Conservation (phyloP, 2,797 vertebrate genomes). For the Gadopsis bispinosus region DNA sequence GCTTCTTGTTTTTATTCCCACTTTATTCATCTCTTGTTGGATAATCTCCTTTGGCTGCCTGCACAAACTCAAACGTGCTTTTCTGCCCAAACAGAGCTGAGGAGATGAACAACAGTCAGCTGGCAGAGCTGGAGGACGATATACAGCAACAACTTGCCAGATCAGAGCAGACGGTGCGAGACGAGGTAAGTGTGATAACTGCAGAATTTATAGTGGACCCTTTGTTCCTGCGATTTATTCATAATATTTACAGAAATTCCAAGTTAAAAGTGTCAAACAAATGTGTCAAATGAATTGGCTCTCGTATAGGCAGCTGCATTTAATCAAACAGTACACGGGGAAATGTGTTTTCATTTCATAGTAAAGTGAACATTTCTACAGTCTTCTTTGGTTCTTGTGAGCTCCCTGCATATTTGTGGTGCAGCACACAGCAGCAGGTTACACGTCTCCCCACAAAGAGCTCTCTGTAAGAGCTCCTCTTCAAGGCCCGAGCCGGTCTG, state of each 20-base stretch:
- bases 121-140: slow-evolving; percentile 85
- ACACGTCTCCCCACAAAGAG: slow-evolving; percentile 71
- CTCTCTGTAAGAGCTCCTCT: slow-evolving; percentile 74
- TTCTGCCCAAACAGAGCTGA: slow-evolving; percentile 77
- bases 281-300: background rate
- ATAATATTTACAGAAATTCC: background rate
- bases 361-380: slow-evolving; percentile 8
- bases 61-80: background rate
- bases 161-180: slow-evolving; percentile 77
- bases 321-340: background rate
- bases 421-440: slow-evolving; percentile 46
- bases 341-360: slow-evolving; percentile 8
- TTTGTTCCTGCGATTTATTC: slow-evolving; percentile 2
- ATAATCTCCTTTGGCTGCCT: slow-evolving; percentile 15
- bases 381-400: slow-evolving; percentile 23
- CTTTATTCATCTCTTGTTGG: background rate
- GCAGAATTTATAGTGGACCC: background rate
- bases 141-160: slow-evolving; percentile 79
- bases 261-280: background rate
- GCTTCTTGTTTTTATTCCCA: slow-evolving; percentile 1
- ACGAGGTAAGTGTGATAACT: slow-evolving; percentile 75
- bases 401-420: slow-evolving; percentile 61
- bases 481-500: slow-evolving; percentile 26
- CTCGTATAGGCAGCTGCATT: background rate
- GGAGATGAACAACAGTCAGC: slow-evolving; percentile 80